phyloP scores from a whole-genome alignment of 2,797 vertebrate genomes.

The Gymnothorax reevesii region DNA sequence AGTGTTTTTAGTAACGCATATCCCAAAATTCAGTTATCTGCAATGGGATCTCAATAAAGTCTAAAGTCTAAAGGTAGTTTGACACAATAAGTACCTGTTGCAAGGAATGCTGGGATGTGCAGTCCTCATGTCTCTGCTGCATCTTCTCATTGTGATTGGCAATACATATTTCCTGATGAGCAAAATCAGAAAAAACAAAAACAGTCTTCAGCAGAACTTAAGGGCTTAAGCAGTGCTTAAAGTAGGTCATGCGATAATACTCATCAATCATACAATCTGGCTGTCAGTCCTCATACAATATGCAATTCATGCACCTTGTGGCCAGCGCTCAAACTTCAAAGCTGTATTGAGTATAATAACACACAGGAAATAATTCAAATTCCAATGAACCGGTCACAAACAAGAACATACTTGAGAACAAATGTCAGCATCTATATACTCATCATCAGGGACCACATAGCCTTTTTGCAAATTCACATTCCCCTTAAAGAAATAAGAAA shows the following conservation, averaged over 20 bases:
- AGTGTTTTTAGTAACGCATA: too few relatives aligned
- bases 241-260: not conserved
- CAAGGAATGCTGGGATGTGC: constrained; percentile 64
- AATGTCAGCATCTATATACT: not conserved
- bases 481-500: too few relatives aligned
- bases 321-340: not conserved
- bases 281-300: not conserved
- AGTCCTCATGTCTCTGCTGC: constrained; percentile 71
- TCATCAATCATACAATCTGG: not conserved
- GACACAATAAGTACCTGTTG: constrained; percentile 65
- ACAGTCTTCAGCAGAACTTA: not conserved
- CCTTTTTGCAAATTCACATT: too few relatives aligned
- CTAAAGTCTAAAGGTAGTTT: too few relatives aligned
- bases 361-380: not conserved
- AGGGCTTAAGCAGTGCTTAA: not conserved
- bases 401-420: not conserved
- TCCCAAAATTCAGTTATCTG: too few relatives aligned
- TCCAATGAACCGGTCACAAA: not conserved
- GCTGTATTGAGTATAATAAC: not conserved
- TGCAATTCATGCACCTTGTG: not conserved
- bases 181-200: too few relatives aligned
- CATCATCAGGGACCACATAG: not conserved
- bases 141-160: constrained; percentile 91
- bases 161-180: constrained; percentile 88
- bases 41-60: too few relatives aligned